Evolutionary conservation across 2,113 vertebrate genomes (phyloP).

Genomic region (Plotosus lineatus): DNA sequence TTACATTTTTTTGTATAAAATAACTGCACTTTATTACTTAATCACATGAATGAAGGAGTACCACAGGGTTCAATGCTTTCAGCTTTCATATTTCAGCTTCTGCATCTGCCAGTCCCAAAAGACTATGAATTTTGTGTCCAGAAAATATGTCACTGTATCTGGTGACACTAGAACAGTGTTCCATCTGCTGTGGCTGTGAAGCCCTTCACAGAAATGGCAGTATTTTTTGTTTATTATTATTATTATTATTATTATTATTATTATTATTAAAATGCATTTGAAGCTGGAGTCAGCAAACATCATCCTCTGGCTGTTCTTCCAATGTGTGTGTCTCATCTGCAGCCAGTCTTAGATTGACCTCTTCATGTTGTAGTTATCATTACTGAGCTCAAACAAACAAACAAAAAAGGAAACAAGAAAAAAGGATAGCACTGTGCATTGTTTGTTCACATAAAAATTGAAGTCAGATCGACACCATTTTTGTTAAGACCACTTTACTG

Average conservation of each 20-base stretch:
- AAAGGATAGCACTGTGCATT: too few species aligned
- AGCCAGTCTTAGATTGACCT: not conserved
- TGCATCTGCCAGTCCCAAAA: not conserved
- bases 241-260: too few species aligned
- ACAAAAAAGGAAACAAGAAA: too few species aligned
- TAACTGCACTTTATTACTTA: not conserved
- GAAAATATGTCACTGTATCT: not conserved
- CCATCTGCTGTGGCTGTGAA: not conserved
- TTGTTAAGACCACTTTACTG: too few species aligned
- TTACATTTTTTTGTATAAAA: not conserved
- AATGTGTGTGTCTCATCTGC: not conserved
- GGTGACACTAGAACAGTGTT: not conserved
- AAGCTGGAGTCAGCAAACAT: not conserved
- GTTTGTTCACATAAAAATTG: too few species aligned
- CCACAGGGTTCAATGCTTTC: not conserved
- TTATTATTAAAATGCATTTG: not conserved
- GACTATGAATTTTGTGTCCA: not conserved
- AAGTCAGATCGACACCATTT: too few species aligned
- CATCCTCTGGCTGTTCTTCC: not conserved
- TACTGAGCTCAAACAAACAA: too few species aligned
- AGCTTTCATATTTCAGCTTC: not conserved
- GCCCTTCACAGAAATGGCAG: not conserved
- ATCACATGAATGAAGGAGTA: not conserved
- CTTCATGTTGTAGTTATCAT: too few species aligned
- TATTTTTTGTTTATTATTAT: not conserved